These are phyloP conservation scores for Baryphthengus martii DNA, from an alignment of 2,113 vertebrate genomes.

Conservation along the genomic window DNA sequence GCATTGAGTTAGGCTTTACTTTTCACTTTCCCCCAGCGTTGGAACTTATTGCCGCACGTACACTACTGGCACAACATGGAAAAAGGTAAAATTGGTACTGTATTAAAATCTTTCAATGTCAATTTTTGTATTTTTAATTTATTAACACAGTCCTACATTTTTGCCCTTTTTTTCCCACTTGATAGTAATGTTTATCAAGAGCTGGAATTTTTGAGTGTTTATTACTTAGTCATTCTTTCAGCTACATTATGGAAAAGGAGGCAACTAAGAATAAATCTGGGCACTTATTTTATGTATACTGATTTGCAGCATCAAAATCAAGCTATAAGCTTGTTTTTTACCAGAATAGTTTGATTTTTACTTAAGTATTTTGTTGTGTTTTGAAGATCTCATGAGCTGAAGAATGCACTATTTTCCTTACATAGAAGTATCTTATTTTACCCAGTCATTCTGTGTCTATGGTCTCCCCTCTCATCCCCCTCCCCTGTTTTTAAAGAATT, in stretches of 20 bases:
- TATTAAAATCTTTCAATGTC: not conserved
- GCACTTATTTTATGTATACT: not conserved
- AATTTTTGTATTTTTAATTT: not conserved
- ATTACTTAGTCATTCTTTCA: not conserved
- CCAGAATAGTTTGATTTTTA: not conserved
- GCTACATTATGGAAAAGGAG: not conserved
- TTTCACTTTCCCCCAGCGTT: not conserved
- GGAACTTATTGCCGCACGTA: not conserved
- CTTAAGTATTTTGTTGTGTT: not conserved
- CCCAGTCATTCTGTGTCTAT: not conserved
- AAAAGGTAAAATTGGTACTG: not conserved
- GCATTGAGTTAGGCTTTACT: not conserved
- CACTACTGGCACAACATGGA: not conserved
- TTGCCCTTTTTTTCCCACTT: not conserved
- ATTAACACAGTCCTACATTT: not conserved
- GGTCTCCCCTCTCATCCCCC: accelerated
- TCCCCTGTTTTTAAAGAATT: not conserved
- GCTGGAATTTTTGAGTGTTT: not conserved
- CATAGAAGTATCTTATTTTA: not conserved
- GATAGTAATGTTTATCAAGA: not conserved
- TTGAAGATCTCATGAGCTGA: not conserved
- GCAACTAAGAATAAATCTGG: not conserved
- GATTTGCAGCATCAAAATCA: not conserved
- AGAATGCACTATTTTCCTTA: not conserved
- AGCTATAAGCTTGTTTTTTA: not conserved